phyloP scores from a whole-genome alignment of 2,113 vertebrate genomes.

The Takifugu bimaculatus region DNA sequence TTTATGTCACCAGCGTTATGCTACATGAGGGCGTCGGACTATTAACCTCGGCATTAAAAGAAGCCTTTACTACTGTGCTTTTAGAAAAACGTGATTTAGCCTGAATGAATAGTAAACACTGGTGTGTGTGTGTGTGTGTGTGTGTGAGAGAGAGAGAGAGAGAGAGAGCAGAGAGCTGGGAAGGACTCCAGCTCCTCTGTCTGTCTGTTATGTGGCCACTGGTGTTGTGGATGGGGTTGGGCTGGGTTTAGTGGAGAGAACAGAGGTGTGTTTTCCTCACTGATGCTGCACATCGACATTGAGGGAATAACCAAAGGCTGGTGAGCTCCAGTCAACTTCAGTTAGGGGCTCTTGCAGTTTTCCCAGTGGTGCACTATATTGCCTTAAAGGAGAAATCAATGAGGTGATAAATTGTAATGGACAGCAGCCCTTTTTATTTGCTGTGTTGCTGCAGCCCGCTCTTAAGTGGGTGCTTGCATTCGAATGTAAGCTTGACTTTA shows the following conservation, averaged over 20 bases:
- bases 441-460: slow-evolving; percentile 40
- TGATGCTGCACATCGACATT: slow-evolving; percentile 58
- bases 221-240: slow-evolving; percentile 21
- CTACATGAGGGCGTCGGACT: too few relatives aligned
- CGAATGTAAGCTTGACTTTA: slow-evolving; percentile 20
- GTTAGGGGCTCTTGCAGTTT: slow-evolving; percentile 62
- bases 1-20: too few relatives aligned
- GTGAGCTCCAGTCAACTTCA: slow-evolving; percentile 68
- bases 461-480: slow-evolving; percentile 1
- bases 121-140: too few relatives aligned
- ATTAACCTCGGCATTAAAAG: too few relatives aligned
- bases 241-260: slow-evolving; percentile 50
- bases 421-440: slow-evolving; percentile 57
- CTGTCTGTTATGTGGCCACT: slow-evolving; percentile 51
- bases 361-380: slow-evolving; percentile 63
- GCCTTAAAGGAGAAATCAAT: slow-evolving; percentile 70
- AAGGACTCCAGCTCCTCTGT: slow-evolving; percentile 51
- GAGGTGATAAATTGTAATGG: slow-evolving; percentile 71
- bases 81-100: too few relatives aligned
- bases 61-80: too few relatives aligned
- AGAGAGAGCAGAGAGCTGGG: slow-evolving; percentile 36
- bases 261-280: slow-evolving; percentile 58
- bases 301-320: slow-evolving; percentile 55
- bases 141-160: background rate
- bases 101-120: background rate